Conservation (phyloP, 2,888 invertebrate species). For the Drosophila parthenogenetica region DNA sequence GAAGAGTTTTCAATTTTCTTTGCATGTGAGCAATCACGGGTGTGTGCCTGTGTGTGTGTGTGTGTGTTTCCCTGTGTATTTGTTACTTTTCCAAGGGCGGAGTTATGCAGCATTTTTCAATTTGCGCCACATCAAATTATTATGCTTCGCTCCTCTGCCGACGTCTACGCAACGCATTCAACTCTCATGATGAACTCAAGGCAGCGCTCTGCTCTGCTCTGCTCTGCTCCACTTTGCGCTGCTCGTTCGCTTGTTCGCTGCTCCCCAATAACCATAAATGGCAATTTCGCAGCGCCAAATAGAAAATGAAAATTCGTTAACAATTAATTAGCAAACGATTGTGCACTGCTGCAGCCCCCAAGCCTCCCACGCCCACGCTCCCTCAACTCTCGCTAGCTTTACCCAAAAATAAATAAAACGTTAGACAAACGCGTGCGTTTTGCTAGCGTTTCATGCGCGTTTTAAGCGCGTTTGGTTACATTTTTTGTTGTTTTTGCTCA, state of each 20-base stretch:
- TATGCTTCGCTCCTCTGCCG: constrained; percentile 68
- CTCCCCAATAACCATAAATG: constrained; percentile 73
- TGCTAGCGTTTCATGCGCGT: not conserved
- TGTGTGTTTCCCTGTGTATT: constrained; percentile 31
- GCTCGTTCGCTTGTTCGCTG: constrained; percentile 24
- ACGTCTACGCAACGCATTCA: constrained; percentile 41
- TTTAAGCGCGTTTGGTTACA: constrained; percentile 5
- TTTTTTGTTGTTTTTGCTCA: constrained; percentile 3
- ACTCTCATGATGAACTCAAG: constrained; percentile 4
- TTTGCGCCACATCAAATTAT: constrained; percentile 84
- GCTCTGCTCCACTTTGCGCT: not conserved
- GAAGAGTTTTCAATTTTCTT: constrained; percentile 79
- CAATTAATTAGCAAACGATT: constrained; percentile 71
- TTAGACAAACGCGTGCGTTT: constrained; percentile 25
- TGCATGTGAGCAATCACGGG: constrained; percentile 9
- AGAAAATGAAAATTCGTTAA: constrained; percentile 78
- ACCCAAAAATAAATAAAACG: not conserved
- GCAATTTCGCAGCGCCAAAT: constrained; percentile 72
- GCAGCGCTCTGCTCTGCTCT: not conserved
- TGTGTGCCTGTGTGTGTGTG: constrained; percentile 14
- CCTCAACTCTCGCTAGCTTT: not conserved
- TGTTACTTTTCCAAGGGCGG: constrained; percentile 79
- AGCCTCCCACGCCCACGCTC: not conserved
- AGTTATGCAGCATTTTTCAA: constrained; percentile 83
- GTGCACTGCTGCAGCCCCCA: constrained; percentile 6